A percentile compares a stretch with the other conserved stretches of the same genome.
Evolutionary conservation across 92 coral and sea anemone genomes (phyloP).

Genomic region (Actinostola sp.): DNA sequence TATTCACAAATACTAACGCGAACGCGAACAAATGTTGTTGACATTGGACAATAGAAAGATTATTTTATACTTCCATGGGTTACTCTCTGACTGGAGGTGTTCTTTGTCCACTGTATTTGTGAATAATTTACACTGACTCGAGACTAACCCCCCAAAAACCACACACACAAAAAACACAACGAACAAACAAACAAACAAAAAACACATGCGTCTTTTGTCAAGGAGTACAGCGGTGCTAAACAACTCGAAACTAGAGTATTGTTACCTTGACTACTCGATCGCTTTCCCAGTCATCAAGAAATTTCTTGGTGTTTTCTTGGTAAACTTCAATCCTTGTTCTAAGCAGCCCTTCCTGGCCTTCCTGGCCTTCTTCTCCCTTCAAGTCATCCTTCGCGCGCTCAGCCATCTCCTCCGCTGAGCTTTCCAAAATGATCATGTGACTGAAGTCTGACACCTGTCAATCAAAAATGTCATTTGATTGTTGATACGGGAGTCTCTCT

Average conservation of each 20-base stretch:
- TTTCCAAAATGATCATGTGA: constrained; percentile 63
- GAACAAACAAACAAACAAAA: no score
- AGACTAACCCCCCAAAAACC: no score
- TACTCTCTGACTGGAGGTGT: no score
- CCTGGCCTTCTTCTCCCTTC: constrained; percentile 38
- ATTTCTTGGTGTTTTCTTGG: constrained; percentile 55
- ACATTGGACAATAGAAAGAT: no score
- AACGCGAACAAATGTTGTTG: no score
- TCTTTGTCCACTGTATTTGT: no score
- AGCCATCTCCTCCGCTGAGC: constrained; percentile 69
- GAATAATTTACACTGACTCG: no score
- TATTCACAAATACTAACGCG: no score
- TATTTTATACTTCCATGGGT: no score
- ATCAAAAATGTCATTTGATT: not conserved
- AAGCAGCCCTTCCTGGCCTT: constrained; percentile 54
- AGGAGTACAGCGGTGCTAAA: not conserved
- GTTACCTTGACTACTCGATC: constrained; percentile 66
- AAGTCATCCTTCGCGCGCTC: constrained; percentile 57
- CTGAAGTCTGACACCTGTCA: constrained; percentile 78
- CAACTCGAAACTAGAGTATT: not conserved
- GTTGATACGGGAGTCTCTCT: no score
- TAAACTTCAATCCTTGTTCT: constrained; percentile 72
- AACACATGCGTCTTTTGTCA: no score
- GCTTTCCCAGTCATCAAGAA: constrained; percentile 53
- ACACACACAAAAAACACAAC: no score